Evolutionary conservation across 2,888 invertebrate species (phyloP), one percentile per base, ranked within the genome.

Genomic region (Formica aserva): DNA sequence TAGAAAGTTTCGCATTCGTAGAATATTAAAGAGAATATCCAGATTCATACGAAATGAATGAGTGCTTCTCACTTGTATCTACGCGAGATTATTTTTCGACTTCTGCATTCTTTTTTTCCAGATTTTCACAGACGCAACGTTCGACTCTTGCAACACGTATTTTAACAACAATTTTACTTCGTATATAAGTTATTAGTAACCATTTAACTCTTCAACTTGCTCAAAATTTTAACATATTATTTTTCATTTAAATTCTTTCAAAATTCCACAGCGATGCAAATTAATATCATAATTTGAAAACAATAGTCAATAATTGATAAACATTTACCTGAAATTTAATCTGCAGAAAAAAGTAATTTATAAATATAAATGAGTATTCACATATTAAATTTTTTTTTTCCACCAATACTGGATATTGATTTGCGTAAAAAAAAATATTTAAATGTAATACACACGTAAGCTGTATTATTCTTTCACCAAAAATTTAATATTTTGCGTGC

Each of bases 401-500:
- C n/a, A 52, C 1, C 8, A n/a, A 52, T 52, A 52, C n/a, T 52
- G n/a, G 8, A 48, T 48, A 48, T 15, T 45, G 45, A 48, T 48
- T 48, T 52, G 29, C 6, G 29, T 29, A 13, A 26, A 60, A 29
- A 29, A 60, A 60, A 29, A 29, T 29, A 60, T 29, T 60, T 29
- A 29, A 60, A 60, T 26, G 13, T 60, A 60, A 29, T 22, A 26
- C 3, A 60, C 29, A 29, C 15, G 29, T 18, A 60, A 60, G 6
- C 15, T 60, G 15, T 15, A 48, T 48, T 48, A 18, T 52, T 52
- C 2, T 62, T 32, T 18, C n/a, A 26, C 8, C 15, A 18, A 38
- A 41, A 15, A 67, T 38, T 38, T 41, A 55, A 77, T 55, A 38
- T 69, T 55, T 55, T 41, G 78, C 41, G 3, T 41, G 32, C 18